Conservation (phyloP, 2,888 invertebrate species). For the Phyllotreta cruciferae region DNA sequence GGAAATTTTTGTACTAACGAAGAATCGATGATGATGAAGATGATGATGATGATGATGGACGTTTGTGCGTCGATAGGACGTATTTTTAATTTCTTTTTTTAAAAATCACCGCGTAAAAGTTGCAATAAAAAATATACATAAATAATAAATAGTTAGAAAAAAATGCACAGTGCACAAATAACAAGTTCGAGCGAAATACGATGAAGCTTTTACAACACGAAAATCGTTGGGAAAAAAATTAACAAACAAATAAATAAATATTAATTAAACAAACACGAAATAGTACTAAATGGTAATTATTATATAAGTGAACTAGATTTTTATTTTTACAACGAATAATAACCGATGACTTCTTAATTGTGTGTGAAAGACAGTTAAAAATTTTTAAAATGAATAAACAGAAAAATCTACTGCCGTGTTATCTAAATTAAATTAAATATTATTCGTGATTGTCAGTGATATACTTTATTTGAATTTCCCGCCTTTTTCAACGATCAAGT, state of each 20-base stretch:
- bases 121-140: conserved; percentile 48
- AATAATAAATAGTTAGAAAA: conserved; percentile 40
- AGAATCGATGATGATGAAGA: conserved; percentile 6
- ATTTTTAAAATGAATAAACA: conserved; percentile 18
- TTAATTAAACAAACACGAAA: too few species aligned
- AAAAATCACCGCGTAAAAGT: conserved; percentile 45
- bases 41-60: conserved; percentile 28
- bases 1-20: not conserved
- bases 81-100: conserved; percentile 31
- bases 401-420: conserved; percentile 51
- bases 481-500: too few species aligned
- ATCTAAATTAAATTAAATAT: not conserved
- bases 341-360: conserved; percentile 50
- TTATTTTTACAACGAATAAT: conserved; percentile 56
- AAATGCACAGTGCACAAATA: conserved; percentile 51
- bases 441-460: not conserved
- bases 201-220: too few species aligned
- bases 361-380: conserved; percentile 35
- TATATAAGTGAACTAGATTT: conserved; percentile 57
- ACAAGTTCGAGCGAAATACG: conserved; percentile 36
- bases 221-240: too few species aligned
- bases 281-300: conserved; percentile 39
- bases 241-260: too few species aligned
- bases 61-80: conserved; percentile 53
- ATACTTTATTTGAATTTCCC: not conserved